Conservation (phyloP, 2,797 vertebrate species). For the Emydoidea blandingii region DNA sequence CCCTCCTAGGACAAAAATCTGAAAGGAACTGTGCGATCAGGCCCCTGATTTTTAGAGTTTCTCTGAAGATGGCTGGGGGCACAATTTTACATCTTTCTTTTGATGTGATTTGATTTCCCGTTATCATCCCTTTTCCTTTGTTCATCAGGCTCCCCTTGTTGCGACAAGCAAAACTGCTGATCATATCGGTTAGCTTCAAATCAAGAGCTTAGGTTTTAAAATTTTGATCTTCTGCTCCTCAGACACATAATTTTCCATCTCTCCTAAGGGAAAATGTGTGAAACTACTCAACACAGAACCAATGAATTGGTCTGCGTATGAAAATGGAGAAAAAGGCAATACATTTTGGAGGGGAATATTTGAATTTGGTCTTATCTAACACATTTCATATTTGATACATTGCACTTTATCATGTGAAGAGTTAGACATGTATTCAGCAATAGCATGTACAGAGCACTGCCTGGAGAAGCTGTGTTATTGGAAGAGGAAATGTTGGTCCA, state of each 20-base stretch:
- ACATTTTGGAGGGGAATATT: background rate
- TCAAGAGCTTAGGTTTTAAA: slow-evolving; percentile 13
- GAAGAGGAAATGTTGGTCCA: slow-evolving; percentile 3
- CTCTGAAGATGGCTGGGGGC: background rate
- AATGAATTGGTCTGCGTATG: background rate
- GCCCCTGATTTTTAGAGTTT: background rate
- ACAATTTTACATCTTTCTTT: background rate
- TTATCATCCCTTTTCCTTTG: background rate
- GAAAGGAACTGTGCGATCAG: background rate
- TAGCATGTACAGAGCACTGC: slow-evolving; percentile 2
- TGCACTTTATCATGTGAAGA: background rate
- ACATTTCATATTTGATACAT: background rate
- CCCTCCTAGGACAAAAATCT: background rate
- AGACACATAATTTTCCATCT: slow-evolving; percentile 37
- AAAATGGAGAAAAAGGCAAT: background rate
- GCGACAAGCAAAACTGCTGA: slow-evolving; percentile 4
- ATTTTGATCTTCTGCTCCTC: slow-evolving; percentile 42
- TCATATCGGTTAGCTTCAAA: slow-evolving; percentile 45
- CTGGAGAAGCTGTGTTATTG: background rate
- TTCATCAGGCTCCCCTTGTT: slow-evolving; percentile 4
- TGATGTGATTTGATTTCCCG: background rate
- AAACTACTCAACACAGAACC: background rate
- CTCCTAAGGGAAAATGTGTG: background rate
- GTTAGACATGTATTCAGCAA: background rate
- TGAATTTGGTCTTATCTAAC: background rate